A percentile compares a stretch with the other conserved stretches of the same genome.
Evolutionary conservation across 2,113 vertebrate species (phyloP).

Genomic region (Aythya baeri): DNA sequence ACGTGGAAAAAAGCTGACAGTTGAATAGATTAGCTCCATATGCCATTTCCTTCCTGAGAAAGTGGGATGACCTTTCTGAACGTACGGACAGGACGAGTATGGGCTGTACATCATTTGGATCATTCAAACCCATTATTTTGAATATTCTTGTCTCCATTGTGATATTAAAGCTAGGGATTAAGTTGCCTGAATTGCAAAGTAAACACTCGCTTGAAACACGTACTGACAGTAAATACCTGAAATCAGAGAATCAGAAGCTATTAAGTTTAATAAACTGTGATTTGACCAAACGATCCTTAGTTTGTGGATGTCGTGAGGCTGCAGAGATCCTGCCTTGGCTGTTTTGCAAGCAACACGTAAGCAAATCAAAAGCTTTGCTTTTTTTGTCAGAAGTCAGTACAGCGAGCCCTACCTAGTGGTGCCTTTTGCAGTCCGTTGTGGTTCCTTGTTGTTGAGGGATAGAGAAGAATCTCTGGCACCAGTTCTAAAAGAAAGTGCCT

Average conservation of each 20-base stretch:
- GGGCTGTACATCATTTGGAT: background rate
- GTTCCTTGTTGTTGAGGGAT: rapidly evolving
- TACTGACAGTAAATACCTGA: background rate
- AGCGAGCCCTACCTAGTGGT: background rate
- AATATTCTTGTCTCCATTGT: background rate
- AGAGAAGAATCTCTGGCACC: background rate
- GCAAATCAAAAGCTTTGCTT: background rate
- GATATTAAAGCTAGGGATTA: background rate
- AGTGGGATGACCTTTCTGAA: background rate
- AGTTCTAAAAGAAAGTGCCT: rapidly evolving
- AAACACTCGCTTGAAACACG: background rate
- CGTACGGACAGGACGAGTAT: rapidly evolving
- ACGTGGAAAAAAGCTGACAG: background rate
- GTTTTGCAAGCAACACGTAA: background rate
- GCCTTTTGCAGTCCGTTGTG: background rate
- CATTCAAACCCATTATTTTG: background rate
- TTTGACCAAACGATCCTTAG: background rate
- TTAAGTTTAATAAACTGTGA: background rate
- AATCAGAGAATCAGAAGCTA: background rate
- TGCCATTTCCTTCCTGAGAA: background rate
- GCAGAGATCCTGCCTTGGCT: background rate
- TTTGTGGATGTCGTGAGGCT: background rate
- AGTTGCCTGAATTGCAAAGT: background rate
- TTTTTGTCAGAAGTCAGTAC: rapidly evolving
- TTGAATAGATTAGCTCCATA: background rate